Evolutionary conservation across 2,888 invertebrate genomes (phyloP), one percentile per base, ranked within the genome.

Genomic region (Polietes domitor): DNA sequence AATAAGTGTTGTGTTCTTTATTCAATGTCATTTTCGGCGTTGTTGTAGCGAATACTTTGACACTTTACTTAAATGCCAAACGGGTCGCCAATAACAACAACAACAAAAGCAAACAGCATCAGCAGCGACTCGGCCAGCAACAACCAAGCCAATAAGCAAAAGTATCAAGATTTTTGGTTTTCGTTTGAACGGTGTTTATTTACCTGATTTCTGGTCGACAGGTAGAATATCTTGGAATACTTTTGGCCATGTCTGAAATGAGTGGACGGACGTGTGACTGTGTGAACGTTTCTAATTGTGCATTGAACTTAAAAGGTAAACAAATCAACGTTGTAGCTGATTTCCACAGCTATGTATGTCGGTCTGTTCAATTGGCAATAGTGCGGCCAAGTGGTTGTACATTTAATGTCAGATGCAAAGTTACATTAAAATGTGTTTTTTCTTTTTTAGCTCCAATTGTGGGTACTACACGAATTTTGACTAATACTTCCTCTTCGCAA

Each of bases 1-100:
- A 83, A 76, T 81, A 68, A 72, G 65, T 73, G 55, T 75, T 80
- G 77, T 26, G 53, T 53, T 77, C 63, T 76, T 21, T 53, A 81
- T 81, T 84, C 84, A 84, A 84, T 84, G 84, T 84, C 84, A 81
- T 84, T 79, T 79, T 41, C 76, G 78, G 78, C 78, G 84, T 84
- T 84, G 78, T 79, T 81, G 76, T 65, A 73, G 81, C 76, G 70
- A 83, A 80, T 85, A 85, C 85, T 85, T 85, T 85, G 85, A 85
- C 85, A 85, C 85, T 85, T 85, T 78, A 80, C 80, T 78, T 81
- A 85, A 85, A 81, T 85, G 85, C 85, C 85, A 85, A 82, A 78
- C 84, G 19, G 79, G 84, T 81, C 73, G 72, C 12, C n/a, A 68
- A 71, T 21, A 61, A 41, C n/a, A n/a, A n/a, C n/a, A n/a, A n/a